Evolutionary conservation across 2,888 invertebrate species (phyloP).

Genomic region (Empis stercorea): DNA sequence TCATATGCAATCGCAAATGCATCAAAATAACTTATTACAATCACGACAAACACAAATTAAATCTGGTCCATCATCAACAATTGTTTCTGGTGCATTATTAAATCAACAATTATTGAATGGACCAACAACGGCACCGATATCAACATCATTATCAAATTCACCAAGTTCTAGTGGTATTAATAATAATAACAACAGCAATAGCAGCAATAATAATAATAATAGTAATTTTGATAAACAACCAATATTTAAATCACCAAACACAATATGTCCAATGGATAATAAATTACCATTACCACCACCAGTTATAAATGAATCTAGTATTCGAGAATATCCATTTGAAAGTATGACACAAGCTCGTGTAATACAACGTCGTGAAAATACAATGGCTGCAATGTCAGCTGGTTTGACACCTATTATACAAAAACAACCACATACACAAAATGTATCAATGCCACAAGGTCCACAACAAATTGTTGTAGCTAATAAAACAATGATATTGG

Average conservation of each 20-base stretch:
- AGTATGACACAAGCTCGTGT: slow-evolving; percentile 86
- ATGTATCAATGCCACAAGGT: slow-evolving; percentile 15
- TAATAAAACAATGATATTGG: neutral
- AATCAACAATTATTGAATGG: neutral
- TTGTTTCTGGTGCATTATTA: slow-evolving; percentile 1
- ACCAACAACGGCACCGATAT: slow-evolving; percentile 14
- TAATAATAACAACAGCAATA: neutral
- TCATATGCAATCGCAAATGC: neutral
- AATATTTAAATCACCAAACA: slow-evolving; percentile 67
- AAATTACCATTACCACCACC: slow-evolving; percentile 47
- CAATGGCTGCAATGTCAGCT: slow-evolving; percentile 33
- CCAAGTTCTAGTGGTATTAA: neutral
- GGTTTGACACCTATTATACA: slow-evolving; percentile 1
- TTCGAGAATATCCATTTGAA: slow-evolving; percentile 67
- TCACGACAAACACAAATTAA: neutral
- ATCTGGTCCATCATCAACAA: neutral
- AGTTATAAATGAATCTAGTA: slow-evolving; percentile 35
- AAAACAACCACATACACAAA: slow-evolving; percentile 18
- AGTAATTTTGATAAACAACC: slow-evolving; percentile 16
- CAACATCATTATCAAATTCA: slow-evolving; percentile 11
- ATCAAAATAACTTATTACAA: neutral
- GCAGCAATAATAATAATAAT: neutral
- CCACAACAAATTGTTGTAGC: slow-evolving; percentile 21
- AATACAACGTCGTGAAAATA: slow-evolving; percentile 60
- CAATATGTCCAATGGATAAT: slow-evolving; percentile 73